Evolutionary conservation across 2,888 invertebrate species (phyloP), one percentile per base, ranked within the genome.

Genomic region (Drosophila setosimentum): DNA sequence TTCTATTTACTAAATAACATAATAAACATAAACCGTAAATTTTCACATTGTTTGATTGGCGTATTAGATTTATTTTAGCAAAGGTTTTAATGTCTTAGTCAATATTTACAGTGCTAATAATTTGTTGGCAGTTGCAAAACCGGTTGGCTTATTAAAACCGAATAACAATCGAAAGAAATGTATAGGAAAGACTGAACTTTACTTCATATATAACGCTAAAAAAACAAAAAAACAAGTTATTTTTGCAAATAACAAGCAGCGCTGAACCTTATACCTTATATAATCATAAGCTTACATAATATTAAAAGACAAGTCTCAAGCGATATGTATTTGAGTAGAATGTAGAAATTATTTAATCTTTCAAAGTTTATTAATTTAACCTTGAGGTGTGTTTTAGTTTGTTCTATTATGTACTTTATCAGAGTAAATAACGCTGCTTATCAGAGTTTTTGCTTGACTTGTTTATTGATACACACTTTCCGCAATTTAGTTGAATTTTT

Each of bases 291-390:
- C 11, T 32, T 3, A 51, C 37, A 40, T 21, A 42, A 6, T 42
- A 42, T 42, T 42, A 42, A 42, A 21, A 21, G 29, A 24, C 78
- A 80, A 76, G 70, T 78, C 70, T 33, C 16, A 21, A 59, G 45
- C 77, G 68, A 73, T 78, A 66, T 78, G 32, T 69, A 37, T 24
- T 24, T n/a, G 27, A 29, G 27, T 21, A 51, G 29, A 40, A 33
- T 42, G 27, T 10, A 16, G 10, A 58, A 58, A 16, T 1, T 37
- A 45, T 63, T 70, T 30, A 24, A 42, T 29, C 57, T 57, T 53
- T 49, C 35, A 68, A 61, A 63, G 73, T 80, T 68, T 77, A 73
- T 80, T 80, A 70, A 82, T 74, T 82, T 58, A 83, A 78, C 86
- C 83, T 86, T 86, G 65, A 53, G 50, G 32, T 62, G 11, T 65